Evolutionary conservation across 2,797 vertebrate genomes (phyloP), one percentile per base, ranked within the genome.

Genomic region (Arremon aurantiirostris): DNA sequence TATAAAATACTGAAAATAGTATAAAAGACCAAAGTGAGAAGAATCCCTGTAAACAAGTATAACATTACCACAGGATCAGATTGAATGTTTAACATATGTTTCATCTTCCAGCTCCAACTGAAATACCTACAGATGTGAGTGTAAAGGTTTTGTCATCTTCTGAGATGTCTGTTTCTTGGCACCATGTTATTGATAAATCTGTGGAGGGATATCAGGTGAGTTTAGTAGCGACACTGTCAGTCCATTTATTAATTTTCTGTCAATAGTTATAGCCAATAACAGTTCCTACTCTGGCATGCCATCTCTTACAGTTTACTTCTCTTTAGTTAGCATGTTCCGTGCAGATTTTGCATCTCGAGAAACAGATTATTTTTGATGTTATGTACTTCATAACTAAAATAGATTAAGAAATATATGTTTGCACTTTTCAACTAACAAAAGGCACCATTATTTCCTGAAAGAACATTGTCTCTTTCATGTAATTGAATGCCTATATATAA

Each of bases 171-270:
- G 98, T 99, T 71, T 97, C 96, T 87, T 99, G 99, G 99, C 94
- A 96, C 44, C 98, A 98, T 16, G 97, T 99, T 79, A 24, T 96
- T 81, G 98, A 98, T 93, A 98, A 97, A 93, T 98, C 98, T 32
- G 94, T 99, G 64, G 98, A 99, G 69, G 98, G 99, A 72, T 99
- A 99, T 97, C 98, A 99, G 98, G 99, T 99, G 64, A 97, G 98
- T 95, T 91, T 60, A 78, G 53, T 63, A 73, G 60, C 35, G 41
- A 47, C 61, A 46, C 34, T 55, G 8, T 70, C 14, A 79, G 12
- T 27, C 18, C 94, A 70, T 49, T 88, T 12, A 20, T 63, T 91
- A 2, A 49, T 82, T 90, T 76, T 57, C 52, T 77, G 70, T 81
- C 26, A 21, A 12, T 78, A 56, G 49, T 72, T 89, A 65, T 64